Conservation (phyloP, 2,113 vertebrate species). For the Neodon shergylaensis region DNA sequence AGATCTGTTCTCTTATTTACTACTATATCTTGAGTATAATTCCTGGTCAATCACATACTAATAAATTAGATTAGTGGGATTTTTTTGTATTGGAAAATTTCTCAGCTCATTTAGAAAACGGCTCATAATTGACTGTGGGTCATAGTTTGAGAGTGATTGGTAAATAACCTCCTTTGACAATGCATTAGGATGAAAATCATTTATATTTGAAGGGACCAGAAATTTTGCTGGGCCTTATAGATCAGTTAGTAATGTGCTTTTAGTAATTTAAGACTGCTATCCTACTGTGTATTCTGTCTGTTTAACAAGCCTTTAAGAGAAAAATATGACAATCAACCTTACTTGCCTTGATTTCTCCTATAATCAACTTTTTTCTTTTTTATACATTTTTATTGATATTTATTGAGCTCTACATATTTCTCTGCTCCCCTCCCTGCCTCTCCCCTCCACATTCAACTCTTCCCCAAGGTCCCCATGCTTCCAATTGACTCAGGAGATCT, state of each 20-base stretch:
- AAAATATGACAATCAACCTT: background rate
- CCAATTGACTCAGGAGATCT: no score
- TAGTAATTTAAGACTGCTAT: background rate
- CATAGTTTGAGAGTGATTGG: background rate
- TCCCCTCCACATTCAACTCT: no score
- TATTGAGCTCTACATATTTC: no score
- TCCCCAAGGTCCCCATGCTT: no score
- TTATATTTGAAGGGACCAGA: background rate
- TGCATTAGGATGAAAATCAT: background rate
- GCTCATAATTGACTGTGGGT: background rate
- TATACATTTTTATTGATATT: no score
- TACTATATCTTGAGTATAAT: background rate
- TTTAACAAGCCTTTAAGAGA: background rate
- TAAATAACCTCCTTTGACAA: background rate
- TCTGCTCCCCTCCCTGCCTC: no score
- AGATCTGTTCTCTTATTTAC: background rate
- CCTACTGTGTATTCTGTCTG: background rate
- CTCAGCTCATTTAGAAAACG: background rate
- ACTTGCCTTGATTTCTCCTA: background rate
- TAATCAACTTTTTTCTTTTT: background rate
- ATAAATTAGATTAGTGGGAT: background rate
- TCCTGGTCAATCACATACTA: background rate
- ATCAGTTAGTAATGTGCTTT: background rate
- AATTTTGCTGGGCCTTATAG: background rate
- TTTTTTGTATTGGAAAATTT: background rate